Base-by-base conservation (phyloP, 1,140 invertebrate genomes). In the Macrotrachela quadricornifera region DNA sequence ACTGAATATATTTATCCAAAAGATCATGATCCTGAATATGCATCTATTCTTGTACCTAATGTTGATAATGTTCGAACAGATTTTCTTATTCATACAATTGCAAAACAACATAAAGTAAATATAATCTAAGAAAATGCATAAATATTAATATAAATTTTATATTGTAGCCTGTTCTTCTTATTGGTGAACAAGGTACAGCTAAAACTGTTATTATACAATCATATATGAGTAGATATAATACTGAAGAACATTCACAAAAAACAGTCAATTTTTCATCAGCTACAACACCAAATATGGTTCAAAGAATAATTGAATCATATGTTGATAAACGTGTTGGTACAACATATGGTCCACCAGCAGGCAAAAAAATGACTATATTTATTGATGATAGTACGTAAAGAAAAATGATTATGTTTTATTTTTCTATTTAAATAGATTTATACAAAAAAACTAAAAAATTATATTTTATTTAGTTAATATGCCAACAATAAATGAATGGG, bases 141-240 rank as follows among this genome's bases (percentile, higher is more conserved):
- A 30, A 30, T 30, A 30, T 30, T 8, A n/a, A n/a, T n/a, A n/a
- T n/a, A n/a, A n/a, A n/a, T 30, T 30, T 30, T 30, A 8, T 30
- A 4, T 30, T 30, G 8, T 30, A 30, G 21, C 21, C 81, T 1
- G 83, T 85, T 0, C 65, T 88, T 43, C 66, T 95, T 41, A 80
- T 87, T 57, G 90, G 88, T 47, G 88, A 94, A 69, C 85, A 88
- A 69, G 88, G 90, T 21, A 90, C 87, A 0, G 87, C 83, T 0
- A 95, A 92, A 73, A 92, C 85, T 0, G 82, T 91, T 0, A 92
- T 92, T 79, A 84, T 94, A 77, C 91, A 92, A 67, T 78, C 82
- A 6, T 92, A 85, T 63, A 85, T 90, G 80, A 81, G 79, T 59
- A 84, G 85, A 64, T 82, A 81, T 57, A 88, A 87, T 70, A 77